phyloP scores from a whole-genome alignment of 92 coral and sea anemone genomes.

The Nematostella vectensis region DNA sequence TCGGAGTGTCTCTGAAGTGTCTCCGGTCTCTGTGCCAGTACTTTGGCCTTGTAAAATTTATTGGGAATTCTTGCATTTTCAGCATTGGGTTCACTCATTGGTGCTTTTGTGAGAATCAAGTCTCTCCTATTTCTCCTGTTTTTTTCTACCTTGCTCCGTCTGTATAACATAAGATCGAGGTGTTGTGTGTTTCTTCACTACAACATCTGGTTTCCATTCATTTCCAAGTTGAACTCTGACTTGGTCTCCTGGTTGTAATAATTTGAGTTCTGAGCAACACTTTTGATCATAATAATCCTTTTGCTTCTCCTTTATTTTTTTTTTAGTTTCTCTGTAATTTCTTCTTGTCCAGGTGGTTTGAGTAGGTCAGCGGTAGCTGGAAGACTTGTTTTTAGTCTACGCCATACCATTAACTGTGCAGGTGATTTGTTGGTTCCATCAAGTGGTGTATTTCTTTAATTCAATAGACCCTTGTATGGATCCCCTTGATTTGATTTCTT shows the following conservation, averaged over 20 bases:
- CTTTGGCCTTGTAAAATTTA: no score
- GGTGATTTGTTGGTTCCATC: constrained; percentile 17
- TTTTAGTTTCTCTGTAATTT: constrained; percentile 1
- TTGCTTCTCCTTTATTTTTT: constrained; percentile 20
- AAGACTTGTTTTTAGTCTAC: constrained; percentile 24
- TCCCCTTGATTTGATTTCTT: constrained; percentile 16
- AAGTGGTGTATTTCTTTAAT: constrained; percentile 17
- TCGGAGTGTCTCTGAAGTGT: no score
- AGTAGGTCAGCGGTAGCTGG: constrained; percentile 17
- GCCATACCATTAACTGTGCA: constrained; percentile 1
- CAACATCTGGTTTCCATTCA: constrained; percentile 8
- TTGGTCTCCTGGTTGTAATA: constrained; percentile 13
- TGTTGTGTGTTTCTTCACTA: background rate
- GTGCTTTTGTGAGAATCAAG: background rate
- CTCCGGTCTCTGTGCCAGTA: no score
- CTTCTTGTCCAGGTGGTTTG: constrained; percentile 7
- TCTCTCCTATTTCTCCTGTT: constrained; percentile 18
- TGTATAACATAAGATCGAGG: no score
- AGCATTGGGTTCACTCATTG: no score
- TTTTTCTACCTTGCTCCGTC: no score
- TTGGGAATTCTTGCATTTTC: no score
- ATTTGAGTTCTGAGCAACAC: constrained; percentile 12
- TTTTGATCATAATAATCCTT: constrained; percentile 17
- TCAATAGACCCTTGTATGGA: constrained; percentile 13
- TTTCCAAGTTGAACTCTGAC: constrained; percentile 8